Evolutionary conservation across 1,140 invertebrate species (phyloP).

Genomic region (Dendrolimus punctatus): DNA sequence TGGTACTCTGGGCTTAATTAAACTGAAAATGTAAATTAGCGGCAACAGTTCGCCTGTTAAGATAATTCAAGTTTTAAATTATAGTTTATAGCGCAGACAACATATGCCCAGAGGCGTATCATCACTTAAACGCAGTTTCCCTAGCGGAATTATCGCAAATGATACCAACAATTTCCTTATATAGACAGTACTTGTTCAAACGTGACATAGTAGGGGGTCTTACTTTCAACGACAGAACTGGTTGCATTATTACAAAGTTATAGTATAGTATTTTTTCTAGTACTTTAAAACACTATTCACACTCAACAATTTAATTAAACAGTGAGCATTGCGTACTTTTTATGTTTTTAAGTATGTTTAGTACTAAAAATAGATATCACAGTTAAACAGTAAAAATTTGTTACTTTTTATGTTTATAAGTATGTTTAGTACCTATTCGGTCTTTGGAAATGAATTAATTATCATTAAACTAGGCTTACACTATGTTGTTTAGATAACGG

Average conservation of each 20-base stretch:
- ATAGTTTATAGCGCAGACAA: constrained; percentile 24
- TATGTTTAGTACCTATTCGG: too few relatives aligned
- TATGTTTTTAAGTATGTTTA: too few relatives aligned
- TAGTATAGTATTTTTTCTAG: too few relatives aligned
- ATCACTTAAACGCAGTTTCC: constrained; percentile 35
- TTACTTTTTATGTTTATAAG: too few relatives aligned
- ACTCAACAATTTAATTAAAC: too few relatives aligned
- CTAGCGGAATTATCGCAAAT: constrained; percentile 43
- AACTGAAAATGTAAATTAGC: constrained; percentile 36
- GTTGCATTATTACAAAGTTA: not conserved
- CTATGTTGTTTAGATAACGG: too few relatives aligned
- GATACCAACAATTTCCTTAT: constrained; percentile 4
- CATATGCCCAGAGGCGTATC: constrained; percentile 26
- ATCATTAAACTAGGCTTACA: too few relatives aligned
- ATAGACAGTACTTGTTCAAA: not conserved
- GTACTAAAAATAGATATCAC: too few relatives aligned
- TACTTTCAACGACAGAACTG: not conserved
- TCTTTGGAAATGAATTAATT: too few relatives aligned
- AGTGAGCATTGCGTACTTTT: too few relatives aligned
- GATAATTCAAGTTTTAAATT: constrained; percentile 32
- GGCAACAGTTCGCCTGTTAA: constrained; percentile 27
- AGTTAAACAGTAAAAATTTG: too few relatives aligned
- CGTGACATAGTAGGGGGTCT: constrained; percentile 1
- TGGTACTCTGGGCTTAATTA: not conserved
- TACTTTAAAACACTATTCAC: too few relatives aligned